phyloP scores from a whole-genome alignment of 1,140 invertebrate species.

The Procambarus clarkii region DNA sequence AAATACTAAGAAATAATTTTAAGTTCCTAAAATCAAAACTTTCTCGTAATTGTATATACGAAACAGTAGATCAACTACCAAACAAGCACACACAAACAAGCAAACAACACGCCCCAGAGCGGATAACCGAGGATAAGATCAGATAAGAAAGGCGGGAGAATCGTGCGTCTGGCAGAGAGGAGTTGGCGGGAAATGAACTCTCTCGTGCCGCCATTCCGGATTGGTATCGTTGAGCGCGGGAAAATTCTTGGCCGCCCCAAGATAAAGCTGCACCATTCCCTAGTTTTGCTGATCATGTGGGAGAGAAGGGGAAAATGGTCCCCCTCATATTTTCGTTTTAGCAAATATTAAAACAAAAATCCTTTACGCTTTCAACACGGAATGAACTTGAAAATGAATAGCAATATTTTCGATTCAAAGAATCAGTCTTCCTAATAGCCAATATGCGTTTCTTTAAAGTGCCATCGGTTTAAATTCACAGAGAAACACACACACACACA shows the following conservation, averaged over 20 bases:
- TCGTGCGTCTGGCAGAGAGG: constrained; percentile 50
- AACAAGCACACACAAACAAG: not conserved
- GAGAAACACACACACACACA: too few species aligned
- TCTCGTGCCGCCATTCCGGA: constrained; percentile 58
- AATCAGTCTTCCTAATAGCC: too few species aligned
- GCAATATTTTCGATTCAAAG: too few species aligned
- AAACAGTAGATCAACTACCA: too few species aligned
- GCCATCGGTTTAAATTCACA: too few species aligned
- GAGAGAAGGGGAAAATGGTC: not conserved
- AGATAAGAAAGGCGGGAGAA: constrained; percentile 25
- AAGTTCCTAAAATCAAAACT: too few species aligned
- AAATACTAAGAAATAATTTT: too few species aligned
- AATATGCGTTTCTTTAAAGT: too few species aligned
- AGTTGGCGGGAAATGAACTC: constrained; percentile 61
- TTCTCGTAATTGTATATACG: too few species aligned
- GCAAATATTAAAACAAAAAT: not conserved
- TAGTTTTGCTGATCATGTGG: constrained; percentile 12
- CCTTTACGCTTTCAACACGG: too few species aligned
- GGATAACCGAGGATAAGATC: constrained; percentile 44
- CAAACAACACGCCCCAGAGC: not conserved
- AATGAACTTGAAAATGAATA: too few species aligned
- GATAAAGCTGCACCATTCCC: not conserved
- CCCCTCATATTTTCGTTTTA: not conserved
- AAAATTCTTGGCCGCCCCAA: constrained; percentile 46
- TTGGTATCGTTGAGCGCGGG: constrained; percentile 58